Evolutionary conservation across 2,888 invertebrate genomes (phyloP).

Genomic region (Yponomeuta malinellus): DNA sequence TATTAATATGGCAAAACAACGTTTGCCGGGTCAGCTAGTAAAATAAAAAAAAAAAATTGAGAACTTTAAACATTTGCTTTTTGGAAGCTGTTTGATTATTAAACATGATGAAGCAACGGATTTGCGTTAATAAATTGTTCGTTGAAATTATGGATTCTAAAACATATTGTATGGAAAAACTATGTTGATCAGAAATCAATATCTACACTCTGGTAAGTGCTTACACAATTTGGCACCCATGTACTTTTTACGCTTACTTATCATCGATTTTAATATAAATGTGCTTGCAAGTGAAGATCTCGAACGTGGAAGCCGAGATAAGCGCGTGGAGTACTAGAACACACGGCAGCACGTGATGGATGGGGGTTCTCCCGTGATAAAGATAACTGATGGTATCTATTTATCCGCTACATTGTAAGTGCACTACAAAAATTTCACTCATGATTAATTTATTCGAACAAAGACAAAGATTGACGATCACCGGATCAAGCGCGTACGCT

Average conservation of each 20-base stretch:
- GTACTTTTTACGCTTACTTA: neutral
- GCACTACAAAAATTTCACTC: slow-evolving; percentile 43
- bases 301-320: slow-evolving; percentile 3
- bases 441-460: slow-evolving; percentile 46
- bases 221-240: neutral
- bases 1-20: too few species aligned
- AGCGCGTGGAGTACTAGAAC: neutral
- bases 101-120: too few species aligned
- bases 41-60: too few species aligned
- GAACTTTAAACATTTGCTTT: too few species aligned
- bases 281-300: neutral
- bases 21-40: too few species aligned
- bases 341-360: slow-evolving; percentile 19
- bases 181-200: too few species aligned
- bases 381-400: slow-evolving; percentile 24
- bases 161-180: too few species aligned
- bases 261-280: neutral
- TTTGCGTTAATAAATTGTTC: too few species aligned
- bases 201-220: too few species aligned
- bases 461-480: slow-evolving; percentile 48
- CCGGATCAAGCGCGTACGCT: slow-evolving; percentile 21
- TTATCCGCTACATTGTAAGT: slow-evolving; percentile 30
- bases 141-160: too few species aligned
- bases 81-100: too few species aligned
- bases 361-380: slow-evolving; percentile 25